Evolutionary conservation across 2,113 vertebrate genomes (phyloP).

Genomic region (Microtus richardsoni): DNA sequence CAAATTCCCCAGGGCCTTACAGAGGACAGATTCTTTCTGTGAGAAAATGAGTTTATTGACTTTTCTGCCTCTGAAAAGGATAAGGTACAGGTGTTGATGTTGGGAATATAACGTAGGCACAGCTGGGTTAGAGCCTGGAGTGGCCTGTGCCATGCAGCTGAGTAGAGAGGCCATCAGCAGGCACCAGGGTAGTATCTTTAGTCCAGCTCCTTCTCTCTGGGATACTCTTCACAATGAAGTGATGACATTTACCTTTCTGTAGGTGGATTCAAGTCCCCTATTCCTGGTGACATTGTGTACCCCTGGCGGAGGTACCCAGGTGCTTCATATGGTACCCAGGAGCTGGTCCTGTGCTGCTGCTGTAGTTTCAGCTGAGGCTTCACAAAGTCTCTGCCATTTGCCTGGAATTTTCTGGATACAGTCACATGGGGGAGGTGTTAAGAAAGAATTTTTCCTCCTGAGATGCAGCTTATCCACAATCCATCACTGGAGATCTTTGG

Average conservation of each 20-base stretch:
- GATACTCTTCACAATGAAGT: not conserved
- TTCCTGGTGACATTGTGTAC: not conserved
- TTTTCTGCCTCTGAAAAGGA: slow-evolving; percentile 24
- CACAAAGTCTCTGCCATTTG: accelerated
- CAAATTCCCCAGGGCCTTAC: slow-evolving; percentile 1
- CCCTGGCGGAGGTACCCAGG: not conserved
- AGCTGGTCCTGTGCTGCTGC: not conserved
- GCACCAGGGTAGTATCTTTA: too few relatives aligned
- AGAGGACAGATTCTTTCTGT: slow-evolving; percentile 22
- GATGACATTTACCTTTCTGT: not conserved
- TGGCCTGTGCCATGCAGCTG: not conserved
- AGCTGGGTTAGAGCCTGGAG: not conserved
- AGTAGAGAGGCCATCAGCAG: accelerated
- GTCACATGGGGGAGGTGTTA: not conserved
- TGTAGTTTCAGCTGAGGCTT: not conserved
- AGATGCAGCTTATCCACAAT: not conserved
- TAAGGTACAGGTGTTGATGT: not conserved
- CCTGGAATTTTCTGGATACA: too few relatives aligned
- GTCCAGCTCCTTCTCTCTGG: not conserved
- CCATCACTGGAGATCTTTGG: not conserved
- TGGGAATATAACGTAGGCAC: too few relatives aligned
- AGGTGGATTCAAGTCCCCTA: not conserved
- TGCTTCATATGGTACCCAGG: not conserved
- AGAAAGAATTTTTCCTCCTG: not conserved
- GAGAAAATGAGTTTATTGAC: slow-evolving; percentile 64